Base-by-base conservation (phyloP, 2,888 invertebrate genomes). In the Drosophila kanekoi region DNA sequence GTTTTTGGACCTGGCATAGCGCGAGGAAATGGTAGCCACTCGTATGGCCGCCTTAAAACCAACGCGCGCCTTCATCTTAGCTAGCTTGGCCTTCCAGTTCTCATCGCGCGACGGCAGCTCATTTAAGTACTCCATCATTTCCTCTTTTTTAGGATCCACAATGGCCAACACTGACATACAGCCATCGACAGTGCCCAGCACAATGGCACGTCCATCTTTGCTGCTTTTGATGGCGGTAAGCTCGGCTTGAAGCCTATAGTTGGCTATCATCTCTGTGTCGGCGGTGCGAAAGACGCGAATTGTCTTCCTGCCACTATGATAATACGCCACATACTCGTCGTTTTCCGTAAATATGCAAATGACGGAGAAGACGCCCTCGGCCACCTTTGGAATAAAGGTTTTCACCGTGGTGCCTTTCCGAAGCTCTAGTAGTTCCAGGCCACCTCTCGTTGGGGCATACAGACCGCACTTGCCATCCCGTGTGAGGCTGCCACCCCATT, bases 321-420 rank as follows among this genome's bases (percentile, higher is more conserved):
- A 99, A 91, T 99, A 99, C 52, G 99, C 94, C 2, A 99, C 99
- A 87, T 99, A 98, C 87, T 97, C 96, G 83, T 99, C 98, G 2
- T 96, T 97, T 74, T 96, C 96, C 64, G 98, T 98, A 92, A 99
- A 99, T 93, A 97, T 95, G 66, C 98, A 97, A 75, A 98, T 97
- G 18, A 99, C 98, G 2, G 97, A 98, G 92, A 99, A 99, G 0
- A 99, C 99, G 0, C 99, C 99, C 92, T 99, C 99, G 0, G 99
- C 98, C 0, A 99, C 96, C 91, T 97, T 95, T 6, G 97, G 97
- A 74, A 99, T 98, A 75, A 98, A 96, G 0, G 97, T 98, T 91
- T 96, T 96, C 0, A 97, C 95, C 0, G 96, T 96, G 49, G 96
- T 95, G 0, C 99, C 98, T 86, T 97, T 96, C 89, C 97, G 97